Evolutionary conservation across 2,113 vertebrate species (phyloP).

Genomic region (Sitta europaea): DNA sequence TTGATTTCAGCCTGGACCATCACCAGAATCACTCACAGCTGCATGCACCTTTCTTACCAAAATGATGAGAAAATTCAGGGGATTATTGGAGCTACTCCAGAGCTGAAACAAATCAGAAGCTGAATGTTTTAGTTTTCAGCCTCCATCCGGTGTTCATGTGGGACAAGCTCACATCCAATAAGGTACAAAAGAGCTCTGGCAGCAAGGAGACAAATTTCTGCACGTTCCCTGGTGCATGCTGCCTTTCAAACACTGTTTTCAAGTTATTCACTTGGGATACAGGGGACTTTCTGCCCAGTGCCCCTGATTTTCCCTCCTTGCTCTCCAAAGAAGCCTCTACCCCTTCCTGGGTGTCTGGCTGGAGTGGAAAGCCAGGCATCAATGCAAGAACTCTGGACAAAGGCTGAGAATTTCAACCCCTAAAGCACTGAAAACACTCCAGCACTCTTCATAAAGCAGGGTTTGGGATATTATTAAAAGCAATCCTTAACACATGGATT

Average conservation of each 20-base stretch:
- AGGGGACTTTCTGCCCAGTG: background rate
- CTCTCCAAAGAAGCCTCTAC: background rate
- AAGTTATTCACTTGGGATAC: background rate
- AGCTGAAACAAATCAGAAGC: background rate
- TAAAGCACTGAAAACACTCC: background rate
- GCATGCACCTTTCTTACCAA: background rate
- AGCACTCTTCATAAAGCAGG: background rate
- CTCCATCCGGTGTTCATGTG: background rate
- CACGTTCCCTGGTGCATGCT: background rate
- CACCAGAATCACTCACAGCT: background rate
- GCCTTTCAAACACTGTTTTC: background rate
- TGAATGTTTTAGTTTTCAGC: background rate
- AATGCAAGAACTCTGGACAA: background rate
- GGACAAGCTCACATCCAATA: background rate
- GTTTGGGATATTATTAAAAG: background rate
- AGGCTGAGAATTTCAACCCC: background rate
- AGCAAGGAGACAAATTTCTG: background rate
- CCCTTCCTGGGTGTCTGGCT: background rate
- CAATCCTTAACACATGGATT: background rate
- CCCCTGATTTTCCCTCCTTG: background rate
- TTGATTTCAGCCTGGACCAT: background rate
- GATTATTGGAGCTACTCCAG: background rate
- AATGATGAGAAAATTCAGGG: background rate
- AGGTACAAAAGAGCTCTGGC: background rate
- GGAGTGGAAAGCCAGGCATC: background rate